Evolutionary conservation across 2,113 vertebrate genomes (phyloP), one percentile per base, ranked within the genome.

Genomic region (Piliocolobus tephrosceles): DNA sequence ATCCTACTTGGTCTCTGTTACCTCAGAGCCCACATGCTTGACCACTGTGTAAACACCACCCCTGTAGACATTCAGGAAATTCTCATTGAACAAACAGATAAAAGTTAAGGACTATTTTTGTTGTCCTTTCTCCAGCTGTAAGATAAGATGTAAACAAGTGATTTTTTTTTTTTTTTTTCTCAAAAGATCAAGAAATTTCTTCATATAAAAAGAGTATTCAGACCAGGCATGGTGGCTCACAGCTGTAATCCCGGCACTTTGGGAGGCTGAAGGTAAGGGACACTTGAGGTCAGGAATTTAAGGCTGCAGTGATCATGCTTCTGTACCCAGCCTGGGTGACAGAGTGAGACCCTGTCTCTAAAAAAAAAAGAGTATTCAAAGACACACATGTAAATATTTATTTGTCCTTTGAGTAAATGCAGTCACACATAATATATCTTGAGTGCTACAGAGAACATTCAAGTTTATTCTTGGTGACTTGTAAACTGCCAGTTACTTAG

Each of bases 401-500:
- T 27, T 47, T 58, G 64, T 50, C n/a, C 6, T 83, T 45, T 95
- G 64, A 94, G 78, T 57, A 64, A 94, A 82, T 13, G 18, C 55
- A 79, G n/a, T 61, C 18, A 88, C 70, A 1, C 18, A 64, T 80
- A 81, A n/a, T 84, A 83, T 35, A 95, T 70, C 9, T 47, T 4
- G 1, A 13, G 14, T 40, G 79, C 45, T 57, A 23, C 5, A 73
- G n/a, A 83, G 78, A 97, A 76, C 16, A 81, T 38, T 90, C 3
- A 85, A 83, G 30, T 91, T 93, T 83, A 88, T 84, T 95, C 58
- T 91, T 58, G 72, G 25, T 90, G 64, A 94, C 73, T 96, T 84
- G 43, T 52, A 95, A 90, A 87, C 14, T 78, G 73, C 38, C 78
- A 75, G 47, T 80, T 94, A 86, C 55, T 90, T 94, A 92, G 38